Conservation (phyloP, 1,140 invertebrate species). For the Melanaphis sacchari region DNA sequence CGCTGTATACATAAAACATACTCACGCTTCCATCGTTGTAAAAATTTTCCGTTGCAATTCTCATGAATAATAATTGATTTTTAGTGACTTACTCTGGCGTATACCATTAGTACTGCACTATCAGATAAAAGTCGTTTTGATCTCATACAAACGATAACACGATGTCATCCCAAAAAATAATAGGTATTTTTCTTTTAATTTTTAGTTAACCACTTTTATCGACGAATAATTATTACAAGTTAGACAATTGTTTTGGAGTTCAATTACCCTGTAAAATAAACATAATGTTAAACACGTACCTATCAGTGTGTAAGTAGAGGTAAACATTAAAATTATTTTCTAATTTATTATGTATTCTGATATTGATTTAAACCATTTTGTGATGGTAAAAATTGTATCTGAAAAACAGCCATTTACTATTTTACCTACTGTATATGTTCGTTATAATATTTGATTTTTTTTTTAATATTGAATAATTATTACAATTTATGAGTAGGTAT, state of each 20-base stretch:
- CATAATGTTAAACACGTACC: background rate
- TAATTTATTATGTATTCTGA: background rate
- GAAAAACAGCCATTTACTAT: background rate
- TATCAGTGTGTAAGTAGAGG: background rate
- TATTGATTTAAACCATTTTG: background rate
- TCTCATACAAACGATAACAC: background rate
- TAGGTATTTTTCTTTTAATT: background rate
- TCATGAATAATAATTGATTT: background rate
- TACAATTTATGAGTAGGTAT: background rate
- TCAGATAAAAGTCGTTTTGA: background rate
- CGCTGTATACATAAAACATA: background rate
- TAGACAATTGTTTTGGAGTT: background rate
- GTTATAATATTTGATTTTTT: background rate
- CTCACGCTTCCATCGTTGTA: background rate
- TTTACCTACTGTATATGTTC: background rate
- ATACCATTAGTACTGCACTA: background rate
- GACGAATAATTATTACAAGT: background rate
- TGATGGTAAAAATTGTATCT: background rate
- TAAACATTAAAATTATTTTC: slow-evolving; percentile 11
- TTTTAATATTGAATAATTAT: background rate
- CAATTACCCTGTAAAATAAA: slow-evolving; percentile 19
- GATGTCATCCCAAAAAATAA: background rate
- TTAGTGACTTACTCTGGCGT: background rate
- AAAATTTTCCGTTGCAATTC: background rate
- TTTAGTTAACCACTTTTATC: background rate